Conservation (phyloP, 2,888 invertebrate genomes). For the Lagria hirta region DNA sequence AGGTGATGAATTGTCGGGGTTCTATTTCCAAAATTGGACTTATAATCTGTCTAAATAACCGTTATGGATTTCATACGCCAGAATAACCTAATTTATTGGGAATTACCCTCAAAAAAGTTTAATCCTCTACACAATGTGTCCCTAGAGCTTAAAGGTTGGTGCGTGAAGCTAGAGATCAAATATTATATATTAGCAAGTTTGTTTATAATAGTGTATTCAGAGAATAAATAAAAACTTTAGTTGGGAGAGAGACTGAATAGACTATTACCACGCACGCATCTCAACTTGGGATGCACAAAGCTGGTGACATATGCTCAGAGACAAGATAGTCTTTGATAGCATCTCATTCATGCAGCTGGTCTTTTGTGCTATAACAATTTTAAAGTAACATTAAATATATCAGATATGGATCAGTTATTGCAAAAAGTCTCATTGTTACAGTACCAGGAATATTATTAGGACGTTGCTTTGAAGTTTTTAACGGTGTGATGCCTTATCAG, state of each 20-base stretch:
- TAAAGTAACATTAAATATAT: slow-evolving; percentile 50
- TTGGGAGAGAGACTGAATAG: slow-evolving; percentile 3
- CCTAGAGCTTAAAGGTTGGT: slow-evolving; percentile 16
- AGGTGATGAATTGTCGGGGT: too few relatives aligned
- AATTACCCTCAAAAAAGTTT: slow-evolving; percentile 18
- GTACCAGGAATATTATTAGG: slow-evolving; percentile 7
- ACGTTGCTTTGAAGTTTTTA: slow-evolving; percentile 10
- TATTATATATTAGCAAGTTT: too few relatives aligned
- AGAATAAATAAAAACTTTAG: slow-evolving; percentile 2
- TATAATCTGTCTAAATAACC: slow-evolving; percentile 44
- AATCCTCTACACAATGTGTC: slow-evolving; percentile 13
- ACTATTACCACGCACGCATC: slow-evolving; percentile 24
- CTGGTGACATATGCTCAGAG: slow-evolving; percentile 48
- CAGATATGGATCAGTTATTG: slow-evolving; percentile 44
- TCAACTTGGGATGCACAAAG: slow-evolving; percentile 29
- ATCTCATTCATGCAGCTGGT: slow-evolving; percentile 50
- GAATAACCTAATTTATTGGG: slow-evolving; percentile 43
- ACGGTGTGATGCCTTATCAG: slow-evolving; percentile 29
- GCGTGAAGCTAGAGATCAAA: too few relatives aligned
- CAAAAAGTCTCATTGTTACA: too few relatives aligned
- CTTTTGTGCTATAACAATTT: slow-evolving; percentile 47
- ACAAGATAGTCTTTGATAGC: slow-evolving; percentile 49
- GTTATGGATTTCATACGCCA: slow-evolving; percentile 45
- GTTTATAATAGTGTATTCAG: too few relatives aligned
- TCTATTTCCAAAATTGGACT: slow-evolving; percentile 7